These are phyloP conservation scores for Sus scrofa DNA, from an alignment of 2,113 vertebrate genomes.

Conservation along the genomic window DNA sequence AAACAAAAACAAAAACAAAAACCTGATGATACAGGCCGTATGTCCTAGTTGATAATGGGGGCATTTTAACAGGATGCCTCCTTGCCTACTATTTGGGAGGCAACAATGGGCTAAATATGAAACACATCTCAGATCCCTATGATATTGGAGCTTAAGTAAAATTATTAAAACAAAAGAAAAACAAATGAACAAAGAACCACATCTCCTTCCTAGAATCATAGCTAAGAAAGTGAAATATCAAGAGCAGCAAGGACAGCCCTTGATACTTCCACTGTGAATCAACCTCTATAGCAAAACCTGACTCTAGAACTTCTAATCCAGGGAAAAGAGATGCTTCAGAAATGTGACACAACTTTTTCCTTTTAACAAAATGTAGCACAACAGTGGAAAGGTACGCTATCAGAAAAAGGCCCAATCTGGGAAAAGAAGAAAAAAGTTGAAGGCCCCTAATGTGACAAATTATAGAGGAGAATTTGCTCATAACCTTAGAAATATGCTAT, in stretches of 20 bases:
- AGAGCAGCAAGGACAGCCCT: neutral
- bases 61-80: neutral
- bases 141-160: neutral
- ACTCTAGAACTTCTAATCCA: neutral
- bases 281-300: neutral
- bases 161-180: neutral
- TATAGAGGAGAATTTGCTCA: neutral
- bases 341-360: neutral
- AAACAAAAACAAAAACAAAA: too few species aligned
- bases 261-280: fast-evolving
- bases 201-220: neutral
- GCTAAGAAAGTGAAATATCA: neutral
- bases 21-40: neutral
- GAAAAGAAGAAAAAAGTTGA: neutral
- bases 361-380: neutral
- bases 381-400: neutral
- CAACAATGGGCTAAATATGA: neutral
- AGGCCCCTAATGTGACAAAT: neutral
- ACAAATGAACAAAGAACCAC: neutral
- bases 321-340: neutral
- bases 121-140: neutral
- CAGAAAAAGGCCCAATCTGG: neutral
- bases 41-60: neutral
- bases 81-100: neutral
- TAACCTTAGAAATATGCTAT: neutral